phyloP scores from a whole-genome alignment of 2,888 invertebrate genomes.

The Hypolimnas misippus region DNA sequence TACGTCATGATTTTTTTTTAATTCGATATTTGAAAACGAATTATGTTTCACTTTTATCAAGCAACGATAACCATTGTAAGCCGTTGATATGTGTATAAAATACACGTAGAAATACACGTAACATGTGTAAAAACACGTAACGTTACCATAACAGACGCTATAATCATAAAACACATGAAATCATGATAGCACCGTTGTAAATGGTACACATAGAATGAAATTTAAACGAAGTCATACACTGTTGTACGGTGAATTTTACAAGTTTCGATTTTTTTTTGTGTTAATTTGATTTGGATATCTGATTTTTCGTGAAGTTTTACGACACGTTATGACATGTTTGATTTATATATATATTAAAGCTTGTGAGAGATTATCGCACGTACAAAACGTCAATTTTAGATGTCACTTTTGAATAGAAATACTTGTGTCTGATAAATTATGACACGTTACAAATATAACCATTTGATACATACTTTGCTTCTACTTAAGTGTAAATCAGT shows the following conservation, averaged over 20 bases:
- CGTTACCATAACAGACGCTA: constrained; percentile 31
- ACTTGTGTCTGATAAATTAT: too few relatives aligned
- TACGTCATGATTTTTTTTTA: too few relatives aligned
- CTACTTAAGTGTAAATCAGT: too few relatives aligned
- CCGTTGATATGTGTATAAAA: constrained; percentile 8
- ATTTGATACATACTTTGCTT: too few relatives aligned
- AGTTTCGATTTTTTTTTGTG: not conserved
- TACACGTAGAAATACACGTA: constrained; percentile 23
- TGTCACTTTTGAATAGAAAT: too few relatives aligned
- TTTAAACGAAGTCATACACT: constrained; percentile 18
- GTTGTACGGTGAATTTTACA: too few relatives aligned
- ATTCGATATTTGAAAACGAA: too few relatives aligned
- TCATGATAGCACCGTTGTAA: constrained; percentile 50
- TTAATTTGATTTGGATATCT: not conserved
- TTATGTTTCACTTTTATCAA: too few relatives aligned
- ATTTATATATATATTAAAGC: not conserved
- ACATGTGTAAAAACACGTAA: constrained; percentile 31
- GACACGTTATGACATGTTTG: not conserved
- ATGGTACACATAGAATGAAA: constrained; percentile 18
- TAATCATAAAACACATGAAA: constrained; percentile 37
- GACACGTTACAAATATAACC: too few relatives aligned
- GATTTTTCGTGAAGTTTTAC: not conserved
- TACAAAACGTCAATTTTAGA: too few relatives aligned
- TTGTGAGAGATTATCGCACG: too few relatives aligned
- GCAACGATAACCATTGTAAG: too few relatives aligned